Evolutionary conservation across 2,797 vertebrate genomes (phyloP).

Genomic region (Acrossocheilus wenchowensis): DNA sequence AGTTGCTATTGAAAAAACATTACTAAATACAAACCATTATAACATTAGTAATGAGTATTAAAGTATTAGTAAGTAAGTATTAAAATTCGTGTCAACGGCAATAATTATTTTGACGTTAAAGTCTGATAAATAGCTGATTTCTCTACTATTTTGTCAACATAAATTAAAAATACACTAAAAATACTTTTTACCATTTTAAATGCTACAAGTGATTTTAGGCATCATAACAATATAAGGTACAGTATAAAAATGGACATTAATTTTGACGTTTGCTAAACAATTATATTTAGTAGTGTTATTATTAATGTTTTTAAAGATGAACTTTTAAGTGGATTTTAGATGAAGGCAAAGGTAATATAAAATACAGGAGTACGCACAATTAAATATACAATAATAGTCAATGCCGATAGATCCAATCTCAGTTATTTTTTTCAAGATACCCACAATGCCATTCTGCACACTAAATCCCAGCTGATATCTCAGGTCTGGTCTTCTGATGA

Average conservation of each 20-base stretch:
- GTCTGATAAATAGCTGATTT: neutral
- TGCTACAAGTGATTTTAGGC: neutral
- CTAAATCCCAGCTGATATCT: conserved; percentile 97
- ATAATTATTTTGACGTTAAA: neutral
- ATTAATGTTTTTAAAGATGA: neutral
- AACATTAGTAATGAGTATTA: neutral
- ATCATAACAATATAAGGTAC: neutral
- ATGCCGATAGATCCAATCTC: neutral
- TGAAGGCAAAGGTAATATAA: neutral
- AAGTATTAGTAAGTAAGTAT: neutral
- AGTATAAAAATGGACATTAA: neutral
- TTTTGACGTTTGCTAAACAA: neutral
- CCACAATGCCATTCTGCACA: conserved; percentile 96
- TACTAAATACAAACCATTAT: neutral
- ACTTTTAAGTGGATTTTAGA: neutral
- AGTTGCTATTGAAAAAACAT: neutral
- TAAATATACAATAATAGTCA: neutral
- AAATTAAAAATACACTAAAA: neutral
- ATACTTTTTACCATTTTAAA: neutral
- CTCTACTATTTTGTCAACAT: neutral
- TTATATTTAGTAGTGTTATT: neutral
- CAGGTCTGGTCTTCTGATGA: conserved; percentile 93
- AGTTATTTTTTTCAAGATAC: conserved; percentile 64
- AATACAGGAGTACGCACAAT: neutral
- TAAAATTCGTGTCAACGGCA: neutral